A percentile compares a stretch with the other conserved stretches of the same genome.
These are phyloP conservation scores for Heliconius charithonia DNA, from an alignment of 2,888 invertebrate species.

Conservation along the genomic window DNA sequence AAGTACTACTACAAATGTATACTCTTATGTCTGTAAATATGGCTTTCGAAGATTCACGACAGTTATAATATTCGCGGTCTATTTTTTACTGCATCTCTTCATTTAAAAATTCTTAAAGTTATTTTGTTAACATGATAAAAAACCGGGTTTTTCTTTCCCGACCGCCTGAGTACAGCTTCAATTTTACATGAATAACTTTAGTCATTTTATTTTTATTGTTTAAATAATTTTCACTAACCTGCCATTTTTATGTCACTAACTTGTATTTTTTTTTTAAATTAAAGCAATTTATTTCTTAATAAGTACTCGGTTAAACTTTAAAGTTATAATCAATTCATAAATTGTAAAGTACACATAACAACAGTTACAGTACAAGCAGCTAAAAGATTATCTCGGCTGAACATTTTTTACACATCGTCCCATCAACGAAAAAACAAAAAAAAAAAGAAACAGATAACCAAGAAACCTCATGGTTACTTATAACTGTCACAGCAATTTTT, in stretches of 20 bases:
- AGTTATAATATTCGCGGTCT: background rate
- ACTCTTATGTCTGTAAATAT: background rate
- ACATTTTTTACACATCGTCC: constrained; percentile 2
- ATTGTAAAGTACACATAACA: background rate
- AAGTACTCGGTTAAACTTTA: background rate
- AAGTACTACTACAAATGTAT: background rate
- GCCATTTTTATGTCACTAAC: too few species aligned
- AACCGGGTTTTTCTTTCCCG: too few species aligned
- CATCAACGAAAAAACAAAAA: background rate
- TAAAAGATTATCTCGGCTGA: background rate
- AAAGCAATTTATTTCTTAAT: background rate
- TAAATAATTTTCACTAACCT: background rate
- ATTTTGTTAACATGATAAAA: too few species aligned
- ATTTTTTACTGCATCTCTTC: background rate
- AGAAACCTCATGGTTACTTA: constrained; percentile 9
- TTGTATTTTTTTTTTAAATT: background rate
- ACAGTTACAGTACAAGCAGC: constrained; percentile 1
- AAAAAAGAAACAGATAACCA: background rate
- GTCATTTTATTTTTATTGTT: background rate
- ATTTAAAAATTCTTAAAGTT: background rate
- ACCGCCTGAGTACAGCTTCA: too few species aligned
- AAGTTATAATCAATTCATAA: background rate
- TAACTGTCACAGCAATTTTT: constrained; percentile 21
- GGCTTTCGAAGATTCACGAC: background rate
- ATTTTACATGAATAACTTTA: background rate